A percentile compares a stretch with the other conserved stretches of the same genome.
Evolutionary conservation across 1,140 invertebrate genomes (phyloP).

Genomic region (Cherax quadricarinatus): DNA sequence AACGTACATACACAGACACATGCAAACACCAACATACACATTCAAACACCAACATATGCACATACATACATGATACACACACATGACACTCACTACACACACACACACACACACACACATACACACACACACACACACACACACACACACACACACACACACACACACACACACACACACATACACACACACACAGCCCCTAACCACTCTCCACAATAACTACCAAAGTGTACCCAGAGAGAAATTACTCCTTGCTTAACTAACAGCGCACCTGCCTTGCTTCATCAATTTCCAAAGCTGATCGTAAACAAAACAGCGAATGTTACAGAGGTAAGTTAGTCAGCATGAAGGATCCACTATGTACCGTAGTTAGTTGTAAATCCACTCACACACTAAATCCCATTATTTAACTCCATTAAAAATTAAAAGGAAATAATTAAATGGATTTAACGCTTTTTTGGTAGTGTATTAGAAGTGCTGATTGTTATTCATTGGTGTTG

Average conservation of each 20-base stretch:
- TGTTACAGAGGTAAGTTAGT: background rate
- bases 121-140: conserved; percentile 24
- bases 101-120: conserved; percentile 1
- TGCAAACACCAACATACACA: conserved; percentile 13
- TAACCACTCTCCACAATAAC: no score
- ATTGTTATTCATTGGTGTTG: background rate
- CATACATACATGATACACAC: conserved; percentile 7
- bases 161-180: no score
- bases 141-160: background rate
- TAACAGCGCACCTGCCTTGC: no score
- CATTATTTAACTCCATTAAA: background rate
- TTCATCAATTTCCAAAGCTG: no score
- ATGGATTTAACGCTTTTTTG: background rate
- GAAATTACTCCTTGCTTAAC: no score
- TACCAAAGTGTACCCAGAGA: no score
- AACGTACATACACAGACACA: background rate
- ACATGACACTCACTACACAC: background rate
- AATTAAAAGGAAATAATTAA: background rate
- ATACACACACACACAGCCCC: no score
- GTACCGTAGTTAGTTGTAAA: background rate
- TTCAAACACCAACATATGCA: conserved; percentile 7
- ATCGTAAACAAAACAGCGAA: no score
- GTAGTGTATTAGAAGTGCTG: background rate
- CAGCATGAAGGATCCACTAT: background rate
- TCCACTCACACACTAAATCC: background rate